Evolutionary conservation across 2,797 vertebrate species (phyloP), one percentile per base, ranked within the genome.

Genomic region (Strix occidentalis): DNA sequence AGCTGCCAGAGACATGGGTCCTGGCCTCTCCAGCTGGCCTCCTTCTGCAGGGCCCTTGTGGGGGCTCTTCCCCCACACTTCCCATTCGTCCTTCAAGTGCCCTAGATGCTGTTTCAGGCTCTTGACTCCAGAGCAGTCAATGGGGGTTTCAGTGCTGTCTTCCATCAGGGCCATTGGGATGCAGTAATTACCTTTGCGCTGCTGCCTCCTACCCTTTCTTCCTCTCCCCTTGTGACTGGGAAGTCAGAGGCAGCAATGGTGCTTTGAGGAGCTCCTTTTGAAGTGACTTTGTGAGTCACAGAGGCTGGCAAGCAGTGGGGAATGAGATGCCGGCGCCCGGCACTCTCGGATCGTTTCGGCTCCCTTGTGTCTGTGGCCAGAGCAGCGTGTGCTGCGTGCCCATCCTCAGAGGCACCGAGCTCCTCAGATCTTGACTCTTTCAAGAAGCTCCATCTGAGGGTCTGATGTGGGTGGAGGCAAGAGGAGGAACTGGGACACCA

Each of bases 181-280:
- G 46, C 46, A 91, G 89, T 94, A 93, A 92, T 95, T 94, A 87
- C 61, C 53, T 89, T 80, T 84, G 31, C 7, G 4, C 78, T 75
- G 92, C 72, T 3, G 18, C 85, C 70, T 94, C 39, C 89, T 91
- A 60, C 82, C 74, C 74, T 96, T 94, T 96, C 35, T 94, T 95
- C 84, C 72, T 93, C 46, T 90, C 58, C 87, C 54, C 45, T 95
- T 85, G 90, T 65, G 43, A 61, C 89, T 68, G 64, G 64, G 37
- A 75, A 92, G 87, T 92, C 21, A 13, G 64, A 92, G 78, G 60
- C 84, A 89, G 68, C 3, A 7, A 28, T 3, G 4, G 35, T 18
- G 20, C 90, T 96, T 96, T 96, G 90, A 95, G 92, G 82, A 91
- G 57, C 82, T 92, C 26, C 82, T 93, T 95, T 95, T 94, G 93